phyloP scores from a whole-genome alignment of 30 jellyfish, hydroid and myxozoan species.

The Aurelia coerulea region DNA sequence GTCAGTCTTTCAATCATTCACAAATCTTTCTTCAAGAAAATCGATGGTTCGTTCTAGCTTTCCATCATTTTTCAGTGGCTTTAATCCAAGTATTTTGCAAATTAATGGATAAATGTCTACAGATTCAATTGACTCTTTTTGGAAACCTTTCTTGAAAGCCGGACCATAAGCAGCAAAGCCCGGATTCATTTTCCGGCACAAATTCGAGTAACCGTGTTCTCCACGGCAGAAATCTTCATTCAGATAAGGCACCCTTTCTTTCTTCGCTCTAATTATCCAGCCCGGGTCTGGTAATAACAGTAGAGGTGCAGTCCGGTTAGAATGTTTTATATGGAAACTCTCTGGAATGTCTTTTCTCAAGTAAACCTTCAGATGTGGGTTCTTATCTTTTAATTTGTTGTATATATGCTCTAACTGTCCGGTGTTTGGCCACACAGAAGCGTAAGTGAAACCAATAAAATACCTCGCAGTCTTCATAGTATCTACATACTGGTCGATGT shows the following conservation, averaged over 20 bases:
- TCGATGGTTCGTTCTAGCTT: constrained; percentile 42
- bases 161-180: constrained; percentile 92
- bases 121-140: constrained; percentile 51
- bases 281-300: constrained; percentile 89
- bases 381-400: constrained; percentile 49
- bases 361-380: constrained; percentile 69
- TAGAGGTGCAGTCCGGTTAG: constrained; percentile 85
- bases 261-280: constrained; percentile 55
- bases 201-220: constrained; percentile 91
- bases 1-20: too few species aligned
- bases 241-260: constrained; percentile 42
- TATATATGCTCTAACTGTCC: constrained; percentile 61
- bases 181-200: constrained; percentile 85
- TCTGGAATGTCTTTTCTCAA: constrained; percentile 85
- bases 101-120: constrained; percentile 82
- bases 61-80: constrained; percentile 85
- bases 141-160: constrained; percentile 56
- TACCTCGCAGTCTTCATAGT: constrained; percentile 38
- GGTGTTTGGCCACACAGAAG: constrained; percentile 64
- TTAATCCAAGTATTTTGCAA: constrained; percentile 78
- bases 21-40: background rate
- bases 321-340: constrained; percentile 59
- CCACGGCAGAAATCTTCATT: constrained; percentile 72
- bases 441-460: constrained; percentile 69
- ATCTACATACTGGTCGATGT: constrained; percentile 76